Conservation (phyloP, 2,888 invertebrate species). For the Hirtodrosophila trivittata region DNA sequence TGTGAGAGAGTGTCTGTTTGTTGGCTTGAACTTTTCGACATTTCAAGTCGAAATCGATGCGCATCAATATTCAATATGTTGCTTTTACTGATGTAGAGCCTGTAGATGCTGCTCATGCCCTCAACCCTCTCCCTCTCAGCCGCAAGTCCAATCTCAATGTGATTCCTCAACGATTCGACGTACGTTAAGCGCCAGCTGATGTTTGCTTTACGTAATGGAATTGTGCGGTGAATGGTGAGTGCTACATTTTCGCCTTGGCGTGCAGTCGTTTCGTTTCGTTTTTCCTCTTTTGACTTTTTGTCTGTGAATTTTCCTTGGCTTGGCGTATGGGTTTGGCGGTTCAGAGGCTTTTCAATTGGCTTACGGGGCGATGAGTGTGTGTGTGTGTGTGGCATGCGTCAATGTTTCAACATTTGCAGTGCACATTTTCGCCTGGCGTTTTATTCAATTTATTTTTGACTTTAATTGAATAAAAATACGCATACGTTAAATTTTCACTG, state of each 20-base stretch:
- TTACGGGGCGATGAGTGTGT: conserved; percentile 22
- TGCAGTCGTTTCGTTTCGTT: conserved; percentile 6
- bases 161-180: conserved; percentile 67
- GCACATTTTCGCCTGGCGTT: conserved; percentile 55
- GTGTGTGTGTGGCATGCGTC: conserved; percentile 24
- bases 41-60: conserved; percentile 77
- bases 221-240: conserved; percentile 73
- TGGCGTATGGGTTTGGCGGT: conserved; percentile 45
- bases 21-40: conserved; percentile 62
- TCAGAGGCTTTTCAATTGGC: conserved; percentile 56
- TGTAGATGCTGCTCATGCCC: conserved; percentile 22
- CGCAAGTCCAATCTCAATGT: conserved; percentile 46
- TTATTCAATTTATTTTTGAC: conserved; percentile 67
- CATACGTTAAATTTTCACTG: conserved; percentile 40
- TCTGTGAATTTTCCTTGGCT: conserved; percentile 54
- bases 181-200: conserved; percentile 70
- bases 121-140: conserved; percentile 3
- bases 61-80: conserved; percentile 79
- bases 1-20: conserved; percentile 13
- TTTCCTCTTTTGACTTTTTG: conserved; percentile 53
- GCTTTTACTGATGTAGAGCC: conserved; percentile 63
- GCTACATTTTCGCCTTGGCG: conserved; percentile 59
- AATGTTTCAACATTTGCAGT: conserved; percentile 49
- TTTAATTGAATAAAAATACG: conserved; percentile 76
- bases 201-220: conserved; percentile 78